A percentile compares a stretch with the other conserved stretches of the same genome.
These are phyloP conservation scores for Polia nebulosa DNA, from an alignment of 2,888 invertebrate genomes.

Conservation along the genomic window DNA sequence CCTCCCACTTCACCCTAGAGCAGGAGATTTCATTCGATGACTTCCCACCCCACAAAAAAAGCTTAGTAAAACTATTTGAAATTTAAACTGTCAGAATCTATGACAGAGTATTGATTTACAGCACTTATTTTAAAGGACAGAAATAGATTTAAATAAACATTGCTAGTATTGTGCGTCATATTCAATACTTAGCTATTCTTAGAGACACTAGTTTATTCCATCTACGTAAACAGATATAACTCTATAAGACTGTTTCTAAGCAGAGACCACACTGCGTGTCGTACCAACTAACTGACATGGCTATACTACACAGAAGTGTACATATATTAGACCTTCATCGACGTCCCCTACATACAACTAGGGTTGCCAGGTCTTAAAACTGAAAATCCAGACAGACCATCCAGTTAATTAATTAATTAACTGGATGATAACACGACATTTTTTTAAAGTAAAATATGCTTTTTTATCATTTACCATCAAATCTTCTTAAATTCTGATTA, in stretches of 20 bases:
- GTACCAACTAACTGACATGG: not conserved
- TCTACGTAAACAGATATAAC: not conserved
- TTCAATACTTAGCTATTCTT: not conserved
- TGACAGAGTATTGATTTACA: not conserved
- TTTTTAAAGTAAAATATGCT: too few species aligned
- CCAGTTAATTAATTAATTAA: too few species aligned
- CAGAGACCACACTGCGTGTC: constrained; percentile 40
- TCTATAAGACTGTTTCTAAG: not conserved
- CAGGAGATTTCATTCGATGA: too few species aligned
- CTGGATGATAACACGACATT: too few species aligned
- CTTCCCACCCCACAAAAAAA: too few species aligned
- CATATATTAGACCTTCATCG: constrained; percentile 35
- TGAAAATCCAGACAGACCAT: too few species aligned
- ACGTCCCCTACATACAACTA: constrained; percentile 16
- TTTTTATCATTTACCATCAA: too few species aligned
- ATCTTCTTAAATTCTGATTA: too few species aligned
- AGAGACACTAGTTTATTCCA: constrained; percentile 2
- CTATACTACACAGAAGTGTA: constrained; percentile 8
- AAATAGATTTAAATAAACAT: not conserved
- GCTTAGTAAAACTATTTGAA: too few species aligned
- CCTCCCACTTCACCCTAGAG: too few species aligned
- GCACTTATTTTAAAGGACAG: not conserved
- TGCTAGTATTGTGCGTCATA: not conserved
- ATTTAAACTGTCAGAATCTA: too few species aligned
- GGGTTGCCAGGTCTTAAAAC: too few species aligned